Percentiles rank a stretch among this genome's conserved stretches.
These are phyloP conservation scores for Phasianus colchicus DNA, from an alignment of 2,113 vertebrate species.

Conservation along the genomic window DNA sequence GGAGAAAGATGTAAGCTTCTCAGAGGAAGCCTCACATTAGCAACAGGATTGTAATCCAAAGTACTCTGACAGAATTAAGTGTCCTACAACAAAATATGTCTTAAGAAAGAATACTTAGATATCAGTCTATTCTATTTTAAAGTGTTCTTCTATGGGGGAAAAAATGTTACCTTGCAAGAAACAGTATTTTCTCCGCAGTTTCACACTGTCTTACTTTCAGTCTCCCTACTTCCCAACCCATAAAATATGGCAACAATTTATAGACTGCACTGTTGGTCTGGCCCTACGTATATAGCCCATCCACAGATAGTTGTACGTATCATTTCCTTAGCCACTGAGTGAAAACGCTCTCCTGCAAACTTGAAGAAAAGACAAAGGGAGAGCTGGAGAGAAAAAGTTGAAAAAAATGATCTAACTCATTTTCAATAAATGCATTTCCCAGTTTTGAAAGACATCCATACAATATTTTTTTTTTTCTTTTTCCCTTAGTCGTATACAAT, in stretches of 20 bases:
- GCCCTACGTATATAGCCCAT: background rate
- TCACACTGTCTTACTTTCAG: background rate
- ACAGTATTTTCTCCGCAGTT: background rate
- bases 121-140: background rate
- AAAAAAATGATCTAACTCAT: background rate
- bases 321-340: background rate
- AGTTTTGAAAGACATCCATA: background rate
- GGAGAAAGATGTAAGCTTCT: background rate
- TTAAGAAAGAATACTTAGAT: background rate
- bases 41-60: background rate
- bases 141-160: background rate
- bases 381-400: background rate
- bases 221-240: rapidly evolving
- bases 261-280: background rate
- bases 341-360: background rate
- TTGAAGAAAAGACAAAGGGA: background rate
- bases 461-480: too few species aligned
- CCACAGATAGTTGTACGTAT: background rate
- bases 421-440: background rate
- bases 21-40: background rate
- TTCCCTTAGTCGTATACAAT: background rate
- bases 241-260: constrained; percentile 12
- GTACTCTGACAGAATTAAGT: background rate
- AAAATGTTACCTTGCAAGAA: background rate
- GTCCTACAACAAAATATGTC: background rate